Conservation (phyloP, 1,140 invertebrate genomes). For the Mizuhopecten yessoensis region DNA sequence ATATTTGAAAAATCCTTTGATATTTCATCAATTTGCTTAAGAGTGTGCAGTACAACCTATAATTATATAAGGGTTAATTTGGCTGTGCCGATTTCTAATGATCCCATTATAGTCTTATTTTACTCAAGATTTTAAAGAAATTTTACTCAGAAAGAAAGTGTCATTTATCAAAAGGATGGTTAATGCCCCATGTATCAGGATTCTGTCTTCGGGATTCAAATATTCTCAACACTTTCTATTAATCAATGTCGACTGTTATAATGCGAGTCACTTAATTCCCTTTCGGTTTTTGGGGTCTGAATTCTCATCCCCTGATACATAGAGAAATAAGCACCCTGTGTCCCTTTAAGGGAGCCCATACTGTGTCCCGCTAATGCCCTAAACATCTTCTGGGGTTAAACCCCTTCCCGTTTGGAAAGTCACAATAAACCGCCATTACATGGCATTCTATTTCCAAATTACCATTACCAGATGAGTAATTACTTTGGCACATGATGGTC, state of each 20-base stretch:
- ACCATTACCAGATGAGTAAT: slow-evolving; percentile 2
- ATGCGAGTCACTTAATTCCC: neutral
- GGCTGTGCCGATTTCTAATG: neutral
- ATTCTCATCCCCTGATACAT: slow-evolving; percentile 10
- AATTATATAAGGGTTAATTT: slow-evolving; percentile 29
- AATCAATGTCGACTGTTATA: neutral
- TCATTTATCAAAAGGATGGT: neutral
- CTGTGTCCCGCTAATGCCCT: neutral
- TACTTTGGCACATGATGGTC: neutral
- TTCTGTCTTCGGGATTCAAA: neutral
- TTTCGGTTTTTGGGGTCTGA: slow-evolving; percentile 22
- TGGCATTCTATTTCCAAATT: neutral
- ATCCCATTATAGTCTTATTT: neutral
- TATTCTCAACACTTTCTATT: slow-evolving; percentile 4
- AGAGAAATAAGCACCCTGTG: neutral
- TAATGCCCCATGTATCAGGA: slow-evolving; percentile 33
- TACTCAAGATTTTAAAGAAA: neutral
- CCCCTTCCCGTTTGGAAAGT: neutral
- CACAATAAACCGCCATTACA: slow-evolving; percentile 26
- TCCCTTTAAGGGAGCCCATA: slow-evolving; percentile 12
- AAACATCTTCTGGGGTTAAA: slow-evolving; percentile 25
- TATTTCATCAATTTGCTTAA: slow-evolving; percentile 5
- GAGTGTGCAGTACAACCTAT: neutral
- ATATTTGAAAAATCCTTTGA: neutral
- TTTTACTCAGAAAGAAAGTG: neutral